These are phyloP conservation scores for Plagodis pulveraria DNA, from an alignment of 2,888 invertebrate species.

Conservation along the genomic window DNA sequence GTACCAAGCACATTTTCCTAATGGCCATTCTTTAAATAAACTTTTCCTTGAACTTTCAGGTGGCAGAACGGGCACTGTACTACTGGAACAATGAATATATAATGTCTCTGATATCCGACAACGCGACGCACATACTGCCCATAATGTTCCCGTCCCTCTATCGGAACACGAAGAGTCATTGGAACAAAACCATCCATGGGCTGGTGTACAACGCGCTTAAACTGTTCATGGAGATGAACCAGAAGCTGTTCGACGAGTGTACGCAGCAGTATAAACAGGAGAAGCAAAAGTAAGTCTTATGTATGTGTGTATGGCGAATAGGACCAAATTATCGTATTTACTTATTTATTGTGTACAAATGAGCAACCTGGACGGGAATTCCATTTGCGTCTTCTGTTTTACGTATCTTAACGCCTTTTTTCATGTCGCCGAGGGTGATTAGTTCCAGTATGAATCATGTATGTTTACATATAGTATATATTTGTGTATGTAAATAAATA, in stretches of 20 bases:
- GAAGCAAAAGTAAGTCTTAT: constrained; percentile 88
- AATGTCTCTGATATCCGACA: constrained; percentile 99
- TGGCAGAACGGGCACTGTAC: constrained; percentile 99
- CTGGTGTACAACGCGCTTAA: constrained; percentile 99
- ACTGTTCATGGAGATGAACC: constrained; percentile 99
- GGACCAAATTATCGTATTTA: not conserved
- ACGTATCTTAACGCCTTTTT: no score
- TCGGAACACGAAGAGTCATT: constrained; percentile 99
- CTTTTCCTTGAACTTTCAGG: constrained; percentile 82
- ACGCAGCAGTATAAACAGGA: constrained; percentile 97
- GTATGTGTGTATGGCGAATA: not conserved
- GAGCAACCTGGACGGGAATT: no score
- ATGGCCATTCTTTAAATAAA: not conserved
- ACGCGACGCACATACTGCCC: constrained; percentile 98
- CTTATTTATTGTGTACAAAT: constrained; percentile 22
- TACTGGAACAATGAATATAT: constrained; percentile 99
- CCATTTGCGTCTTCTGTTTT: no score
- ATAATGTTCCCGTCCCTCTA: constrained; percentile 99
- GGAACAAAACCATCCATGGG: constrained; percentile 99
- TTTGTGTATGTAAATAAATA: no score
- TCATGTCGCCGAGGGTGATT: no score
- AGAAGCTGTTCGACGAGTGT: constrained; percentile 99
- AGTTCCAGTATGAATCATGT: no score
- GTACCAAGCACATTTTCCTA: no score
- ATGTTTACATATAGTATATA: no score